Base-by-base conservation (phyloP, 2,888 invertebrate species). In the Acrobeloides nanus region DNA sequence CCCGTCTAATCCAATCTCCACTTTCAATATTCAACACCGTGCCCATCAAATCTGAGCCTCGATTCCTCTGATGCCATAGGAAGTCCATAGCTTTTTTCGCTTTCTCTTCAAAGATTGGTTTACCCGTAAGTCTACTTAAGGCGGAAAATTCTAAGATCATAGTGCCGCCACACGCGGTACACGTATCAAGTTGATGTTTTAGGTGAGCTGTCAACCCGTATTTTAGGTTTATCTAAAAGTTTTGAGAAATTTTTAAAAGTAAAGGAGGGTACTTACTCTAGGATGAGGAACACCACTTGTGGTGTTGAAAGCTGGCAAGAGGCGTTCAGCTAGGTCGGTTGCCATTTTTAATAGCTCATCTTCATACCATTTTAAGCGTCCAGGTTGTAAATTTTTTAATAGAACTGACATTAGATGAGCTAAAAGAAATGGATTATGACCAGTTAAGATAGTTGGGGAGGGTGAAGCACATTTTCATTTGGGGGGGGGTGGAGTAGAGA, bases 91-190 rank as follows among this genome's bases (percentile, higher is more conserved):
- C 88, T 66, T 84, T 84, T 67, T 88, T 86, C 0, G 93, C 92
- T 74, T 90, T 90, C 66, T 86, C 81, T 77, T 93, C 93, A 76
- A 87, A 95, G 38, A 90, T 79, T 0, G 86, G 83, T 74, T 89
- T 87, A 5, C 80, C 92, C 0, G 89, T 87, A 41, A 97, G 80
- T 2, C 93, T 82, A 1, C 89, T 89, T 6, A 97, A 80, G 0
- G 93, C 89, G 1, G 93, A 93, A 83, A 95, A 89, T 78, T 97
- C 95, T 26, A 97, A 78, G 42, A 97, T 85, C 83, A 95, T 90
- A 0, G 93, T 93, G 1, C 95, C 95, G 1, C 92, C 93, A 77
- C 95, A 97, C 0, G 95, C 93, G 0, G 95, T 95, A 74, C 95
- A 95, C 4, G 64, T 64, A 32, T 62, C 63, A 40, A 62, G 61